Conservation (phyloP, 2,888 invertebrate genomes). For the Trichogramma dendrolimi region DNA sequence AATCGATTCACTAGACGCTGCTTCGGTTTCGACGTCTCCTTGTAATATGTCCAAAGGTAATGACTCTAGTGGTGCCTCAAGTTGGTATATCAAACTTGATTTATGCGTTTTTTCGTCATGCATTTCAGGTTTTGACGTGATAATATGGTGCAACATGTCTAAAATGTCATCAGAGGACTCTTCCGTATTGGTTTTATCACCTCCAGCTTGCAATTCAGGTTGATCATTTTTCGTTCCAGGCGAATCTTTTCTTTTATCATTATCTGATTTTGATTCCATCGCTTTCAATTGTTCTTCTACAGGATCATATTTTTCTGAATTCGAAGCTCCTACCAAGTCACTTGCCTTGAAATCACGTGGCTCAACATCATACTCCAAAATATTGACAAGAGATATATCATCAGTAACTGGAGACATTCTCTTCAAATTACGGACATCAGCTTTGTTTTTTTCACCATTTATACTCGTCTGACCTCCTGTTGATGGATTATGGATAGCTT, state of each 20-base stretch:
- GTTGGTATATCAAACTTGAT: constrained; percentile 45
- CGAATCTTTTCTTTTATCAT: constrained; percentile 18
- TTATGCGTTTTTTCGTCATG: constrained; percentile 44
- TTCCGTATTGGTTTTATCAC: constrained; percentile 40
- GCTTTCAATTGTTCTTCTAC: constrained; percentile 22
- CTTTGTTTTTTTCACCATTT: constrained; percentile 38
- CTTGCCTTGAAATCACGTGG: constrained; percentile 30
- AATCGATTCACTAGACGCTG: constrained; percentile 24
- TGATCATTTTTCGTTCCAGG: constrained; percentile 20
- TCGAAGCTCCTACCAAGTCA: constrained; percentile 26
- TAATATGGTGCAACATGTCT: constrained; percentile 67
- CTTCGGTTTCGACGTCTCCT: constrained; percentile 29
- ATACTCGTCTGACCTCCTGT: constrained; percentile 41
- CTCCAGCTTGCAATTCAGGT: too few species aligned
- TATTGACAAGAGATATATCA: constrained; percentile 49
- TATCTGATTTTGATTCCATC: constrained; percentile 18
- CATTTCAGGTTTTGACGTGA: constrained; percentile 51
- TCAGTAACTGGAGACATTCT: constrained; percentile 48
- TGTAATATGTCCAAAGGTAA: constrained; percentile 48
- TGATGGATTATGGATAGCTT: constrained; percentile 48
- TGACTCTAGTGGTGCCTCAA: constrained; percentile 46
- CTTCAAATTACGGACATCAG: constrained; percentile 39
- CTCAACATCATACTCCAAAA: constrained; percentile 40
- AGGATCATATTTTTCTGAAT: constrained; percentile 10
- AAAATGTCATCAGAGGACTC: constrained; percentile 68